Evolutionary conservation across 2,113 vertebrate genomes (phyloP), one percentile per base, ranked within the genome.

Genomic region (Furnarius figulus): DNA sequence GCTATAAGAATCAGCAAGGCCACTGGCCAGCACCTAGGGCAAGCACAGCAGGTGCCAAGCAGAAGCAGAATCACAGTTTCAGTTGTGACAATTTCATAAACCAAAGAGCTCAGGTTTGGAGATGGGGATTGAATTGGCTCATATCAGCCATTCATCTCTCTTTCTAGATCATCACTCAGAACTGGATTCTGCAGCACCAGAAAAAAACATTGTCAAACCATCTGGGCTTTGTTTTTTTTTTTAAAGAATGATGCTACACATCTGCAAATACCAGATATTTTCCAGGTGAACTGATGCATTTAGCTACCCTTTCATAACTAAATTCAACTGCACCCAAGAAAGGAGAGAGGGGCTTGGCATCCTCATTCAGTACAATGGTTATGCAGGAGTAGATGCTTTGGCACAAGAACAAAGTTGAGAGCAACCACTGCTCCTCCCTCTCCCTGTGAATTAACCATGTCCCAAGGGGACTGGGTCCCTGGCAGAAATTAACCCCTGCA

Each of bases 251-350:
- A 55, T 49, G 52, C 31, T 83, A 52, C 33, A 68, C 72, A 93
- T 65, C 75, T 93, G 58, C 71, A 94, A 92, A 74, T 30, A 78
- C 12, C 58, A 52, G 71, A 49, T 80, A 80, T 90, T 93, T 94
- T 89, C 50, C 68, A 86, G 55, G 86, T 50, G 24, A 90, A 61
- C 4, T 1, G 5, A 58, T 80, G 42, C 30, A 67, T 87, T 95
- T 85, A 92, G 50, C 55, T 86, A 39, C 42, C 46, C 35, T 90
- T 83, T 81, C 42, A 59, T 23, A 67, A 66, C 46, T 50, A 56
- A 73, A 84, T 70, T 89, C 35, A 76, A 46, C 68, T 74, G 50
- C 10, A 87, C 58, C 37, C 3, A 19, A 35, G 33, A 87, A 66
- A 68, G 35, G 28, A 78, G 31, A 90, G 66, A 59, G 47, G 10